A percentile compares a stretch with the other conserved stretches of the same genome.
Evolutionary conservation across 2,797 vertebrate genomes (phyloP).

Genomic region (Sternotherus odoratus): DNA sequence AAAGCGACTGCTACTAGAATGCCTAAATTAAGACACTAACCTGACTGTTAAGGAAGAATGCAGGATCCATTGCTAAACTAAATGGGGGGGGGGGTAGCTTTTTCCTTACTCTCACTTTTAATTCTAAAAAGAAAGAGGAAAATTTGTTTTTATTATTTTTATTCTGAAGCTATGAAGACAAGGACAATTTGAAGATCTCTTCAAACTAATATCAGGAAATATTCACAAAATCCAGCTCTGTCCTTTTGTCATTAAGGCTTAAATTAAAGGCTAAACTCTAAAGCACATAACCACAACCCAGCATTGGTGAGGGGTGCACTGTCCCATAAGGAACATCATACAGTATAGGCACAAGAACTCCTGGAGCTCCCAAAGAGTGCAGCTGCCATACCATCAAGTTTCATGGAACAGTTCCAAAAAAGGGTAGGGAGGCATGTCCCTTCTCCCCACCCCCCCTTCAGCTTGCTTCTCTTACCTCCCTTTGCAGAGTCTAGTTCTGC

Average conservation of each 20-base stretch:
- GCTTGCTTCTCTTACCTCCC: background rate
- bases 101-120: background rate
- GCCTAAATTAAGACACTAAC: background rate
- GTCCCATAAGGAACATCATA: background rate
- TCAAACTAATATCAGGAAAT: background rate
- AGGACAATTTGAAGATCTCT: background rate
- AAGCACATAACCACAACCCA: background rate
- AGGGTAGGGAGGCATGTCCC: background rate
- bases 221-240: background rate
- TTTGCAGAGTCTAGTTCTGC: background rate
- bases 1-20: background rate
- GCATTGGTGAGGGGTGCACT: background rate
- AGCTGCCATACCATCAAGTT: background rate
- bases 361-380: background rate
- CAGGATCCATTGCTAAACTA: background rate
- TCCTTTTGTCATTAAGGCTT: background rate
- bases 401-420: background rate
- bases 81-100: background rate
- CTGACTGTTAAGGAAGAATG: background rate
- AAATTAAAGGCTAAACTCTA: background rate
- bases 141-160: fast-evolving
- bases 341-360: background rate
- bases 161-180: background rate
- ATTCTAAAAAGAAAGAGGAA: background rate
- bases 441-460: fast-evolving